Evolutionary conservation across 2,113 vertebrate species (phyloP), one percentile per base, ranked within the genome.

Genomic region (Neolamprologus fasciatus): DNA sequence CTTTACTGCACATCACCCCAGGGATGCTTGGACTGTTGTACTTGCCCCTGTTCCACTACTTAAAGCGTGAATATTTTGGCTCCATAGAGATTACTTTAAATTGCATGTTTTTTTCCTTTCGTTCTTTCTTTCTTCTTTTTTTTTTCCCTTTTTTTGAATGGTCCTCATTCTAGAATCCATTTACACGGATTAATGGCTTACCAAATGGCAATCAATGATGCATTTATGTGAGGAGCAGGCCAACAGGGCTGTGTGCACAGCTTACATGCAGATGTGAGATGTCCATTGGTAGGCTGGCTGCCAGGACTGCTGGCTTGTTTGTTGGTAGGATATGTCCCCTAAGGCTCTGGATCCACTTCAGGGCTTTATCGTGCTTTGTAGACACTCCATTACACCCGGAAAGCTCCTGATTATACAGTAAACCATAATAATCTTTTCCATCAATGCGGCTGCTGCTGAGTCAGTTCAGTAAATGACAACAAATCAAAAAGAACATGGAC

Each of bases 171-270:
- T 93, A 86, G 93, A 96, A 95, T 96, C 94, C 95, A 96, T 97
- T 96, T 95, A 95, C 95, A 92, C 90, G 93, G 95, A 96, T 96
- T 95, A 96, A 95, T 95, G 94, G 95, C 94, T 96, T 96, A 95
- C 94, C 93, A 95, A 96, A 96, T 93, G 91, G 92, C 94, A 95
- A 96, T 97, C 95, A 96, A 95, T 96, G 95, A 94, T 96, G 94
- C 95, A 94, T 96, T 95, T 95, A 95, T 94, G 94, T 92, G 94
- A 93, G 89, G 85, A 92, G 88, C 81, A 84, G 90, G 92, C 88
- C 94, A 91, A 85, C 89, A 80, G 93, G 81, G 79, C 89, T 89
- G 93, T 93, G 95, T 93, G 91, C 92, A 68, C 90, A 89, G 95
- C 93, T 95, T 95, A 94, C 89, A 93, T 92, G 89, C 93, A 90